Conservation (phyloP, 2,113 vertebrate species). For the Oreochromis niloticus region DNA sequence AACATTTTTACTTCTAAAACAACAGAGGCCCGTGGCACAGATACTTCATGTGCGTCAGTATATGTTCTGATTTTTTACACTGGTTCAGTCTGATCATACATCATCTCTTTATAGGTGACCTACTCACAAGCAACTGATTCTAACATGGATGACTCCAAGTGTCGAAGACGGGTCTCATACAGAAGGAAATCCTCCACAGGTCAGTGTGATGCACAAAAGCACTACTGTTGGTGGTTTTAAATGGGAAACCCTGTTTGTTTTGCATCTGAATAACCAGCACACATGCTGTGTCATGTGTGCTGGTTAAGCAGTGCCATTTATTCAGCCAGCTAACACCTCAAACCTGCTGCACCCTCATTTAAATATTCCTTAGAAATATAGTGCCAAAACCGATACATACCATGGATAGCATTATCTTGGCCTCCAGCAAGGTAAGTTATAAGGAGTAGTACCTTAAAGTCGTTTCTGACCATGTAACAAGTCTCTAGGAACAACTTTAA, state of each 20-base stretch:
- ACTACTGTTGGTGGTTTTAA: background rate
- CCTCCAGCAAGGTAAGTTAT: background rate
- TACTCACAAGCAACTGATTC: slow-evolving; percentile 60
- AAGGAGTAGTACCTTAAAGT: background rate
- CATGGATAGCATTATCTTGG: background rate
- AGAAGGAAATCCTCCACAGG: slow-evolving; percentile 83
- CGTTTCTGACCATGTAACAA: background rate
- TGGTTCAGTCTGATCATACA: background rate
- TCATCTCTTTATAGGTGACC: slow-evolving; percentile 29
- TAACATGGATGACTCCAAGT: slow-evolving; percentile 73
- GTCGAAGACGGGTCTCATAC: slow-evolving; percentile 80
- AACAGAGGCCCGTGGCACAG: background rate
- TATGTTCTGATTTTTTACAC: background rate
- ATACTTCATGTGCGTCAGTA: background rate
- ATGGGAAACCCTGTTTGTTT: background rate
- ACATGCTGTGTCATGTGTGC: background rate
- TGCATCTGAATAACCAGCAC: background rate
- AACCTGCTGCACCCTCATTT: background rate
- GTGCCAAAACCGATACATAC: background rate
- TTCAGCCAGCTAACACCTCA: background rate
- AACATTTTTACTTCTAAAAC: background rate
- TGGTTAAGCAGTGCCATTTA: background rate
- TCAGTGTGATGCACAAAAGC: slow-evolving; percentile 40
- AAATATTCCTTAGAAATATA: background rate
- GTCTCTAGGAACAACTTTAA: background rate